phyloP scores from a whole-genome alignment of 2,888 invertebrate genomes.

The Brachyptera risi region DNA sequence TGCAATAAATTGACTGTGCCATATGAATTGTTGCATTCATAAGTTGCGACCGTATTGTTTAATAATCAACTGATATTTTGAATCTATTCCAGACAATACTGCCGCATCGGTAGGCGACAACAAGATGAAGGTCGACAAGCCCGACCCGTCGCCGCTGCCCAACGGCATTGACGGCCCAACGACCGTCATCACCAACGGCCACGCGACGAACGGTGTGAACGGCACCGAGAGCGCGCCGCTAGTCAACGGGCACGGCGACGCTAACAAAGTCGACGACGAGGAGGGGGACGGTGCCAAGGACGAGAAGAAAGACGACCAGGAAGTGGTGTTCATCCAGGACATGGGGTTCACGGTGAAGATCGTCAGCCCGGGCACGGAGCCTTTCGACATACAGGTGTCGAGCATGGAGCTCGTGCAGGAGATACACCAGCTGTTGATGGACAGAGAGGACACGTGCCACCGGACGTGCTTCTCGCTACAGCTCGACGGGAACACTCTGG shows the following conservation, averaged over 20 bases:
- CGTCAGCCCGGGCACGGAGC: constrained; percentile 83
- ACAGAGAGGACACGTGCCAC: constrained; percentile 97
- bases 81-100: neutral
- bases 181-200: constrained; percentile 15
- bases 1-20: neutral
- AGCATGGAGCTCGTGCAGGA: constrained; percentile 97
- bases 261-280: constrained; percentile 27
- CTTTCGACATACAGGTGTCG: constrained; percentile 93
- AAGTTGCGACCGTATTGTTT: too few species aligned
- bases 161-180: neutral
- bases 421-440: constrained; percentile 97
- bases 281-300: constrained; percentile 48
- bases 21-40: too few species aligned
- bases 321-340: constrained; percentile 86
- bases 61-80: neutral
- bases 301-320: constrained; percentile 56
- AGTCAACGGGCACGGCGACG: constrained; percentile 18
- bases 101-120: too few species aligned
- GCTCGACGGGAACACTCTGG: constrained; percentile 87
- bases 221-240: neutral
- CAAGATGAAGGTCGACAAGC: constrained; percentile 27
- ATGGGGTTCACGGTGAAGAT: constrained; percentile 93
- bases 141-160: neutral
- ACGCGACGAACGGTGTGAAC: neutral
- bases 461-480: constrained; percentile 97